Conservation (phyloP, 2,113 vertebrate genomes). For the Phalacrocorax carbo region DNA sequence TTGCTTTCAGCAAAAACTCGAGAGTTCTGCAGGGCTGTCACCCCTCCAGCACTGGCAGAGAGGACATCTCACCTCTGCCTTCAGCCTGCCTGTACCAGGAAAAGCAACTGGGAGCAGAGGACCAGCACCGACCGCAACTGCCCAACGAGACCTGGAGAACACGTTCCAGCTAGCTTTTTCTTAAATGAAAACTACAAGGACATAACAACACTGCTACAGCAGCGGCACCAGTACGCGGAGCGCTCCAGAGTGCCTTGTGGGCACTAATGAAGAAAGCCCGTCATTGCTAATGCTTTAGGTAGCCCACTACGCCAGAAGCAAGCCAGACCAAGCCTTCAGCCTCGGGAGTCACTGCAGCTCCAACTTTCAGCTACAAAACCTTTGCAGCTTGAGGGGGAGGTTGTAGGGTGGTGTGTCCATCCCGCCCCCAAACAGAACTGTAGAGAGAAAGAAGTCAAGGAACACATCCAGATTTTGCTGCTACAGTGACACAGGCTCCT, state of each 20-base stretch:
- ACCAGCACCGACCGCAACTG: fast-evolving
- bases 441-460: not conserved
- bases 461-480: not conserved
- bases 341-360: not conserved
- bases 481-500: not conserved
- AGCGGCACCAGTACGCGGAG: not conserved
- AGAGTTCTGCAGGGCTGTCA: not conserved
- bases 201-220: not conserved
- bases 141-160: fast-evolving
- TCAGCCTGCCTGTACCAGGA: not conserved
- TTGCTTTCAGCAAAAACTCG: not conserved
- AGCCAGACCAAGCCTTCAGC: not conserved
- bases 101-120: not conserved
- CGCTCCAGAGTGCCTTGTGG: not conserved
- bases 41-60: not conserved
- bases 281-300: not conserved
- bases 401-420: too few species aligned
- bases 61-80: not conserved
- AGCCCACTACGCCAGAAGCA: not conserved
- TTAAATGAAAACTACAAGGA: not conserved
- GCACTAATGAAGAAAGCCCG: not conserved
- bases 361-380: not conserved
- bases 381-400: not conserved
- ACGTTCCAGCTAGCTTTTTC: not conserved
- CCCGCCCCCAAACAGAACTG: not conserved